These are phyloP conservation scores for Xyrichtys novacula DNA, from an alignment of 2,797 vertebrate species.

Conservation along the genomic window DNA sequence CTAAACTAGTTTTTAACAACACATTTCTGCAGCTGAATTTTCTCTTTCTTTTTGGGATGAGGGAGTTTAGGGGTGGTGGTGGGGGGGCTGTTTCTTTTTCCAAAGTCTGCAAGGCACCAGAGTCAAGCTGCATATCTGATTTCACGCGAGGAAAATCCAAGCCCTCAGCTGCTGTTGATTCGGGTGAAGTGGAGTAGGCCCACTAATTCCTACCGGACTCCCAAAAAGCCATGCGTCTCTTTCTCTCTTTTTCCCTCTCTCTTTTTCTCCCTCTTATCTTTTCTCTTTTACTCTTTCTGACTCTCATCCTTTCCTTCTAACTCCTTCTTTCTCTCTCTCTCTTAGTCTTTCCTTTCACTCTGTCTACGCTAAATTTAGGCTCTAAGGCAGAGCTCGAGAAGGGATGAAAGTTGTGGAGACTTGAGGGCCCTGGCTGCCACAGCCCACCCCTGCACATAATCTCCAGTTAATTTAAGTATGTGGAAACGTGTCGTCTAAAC, in stretches of 20 bases:
- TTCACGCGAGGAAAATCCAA: slow-evolving; percentile 82
- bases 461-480: slow-evolving; percentile 75
- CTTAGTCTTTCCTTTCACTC: slow-evolving; percentile 48
- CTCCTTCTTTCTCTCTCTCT: slow-evolving; percentile 33
- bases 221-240: slow-evolving; percentile 66
- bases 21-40: slow-evolving; percentile 77
- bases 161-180: slow-evolving; percentile 84
- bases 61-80: slow-evolving; percentile 62
- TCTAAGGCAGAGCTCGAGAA: slow-evolving; percentile 56
- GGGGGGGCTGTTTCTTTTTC: slow-evolving; percentile 82
- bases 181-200: slow-evolving; percentile 80
- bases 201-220: slow-evolving; percentile 81
- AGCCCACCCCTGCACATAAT: slow-evolving; percentile 69
- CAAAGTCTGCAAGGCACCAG: slow-evolving; percentile 76
- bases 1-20: slow-evolving; percentile 61
- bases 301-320: too few species aligned
- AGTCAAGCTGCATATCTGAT: slow-evolving; percentile 81
- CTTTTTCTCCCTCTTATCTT: slow-evolving; percentile 27
- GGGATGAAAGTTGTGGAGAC: slow-evolving; percentile 50
- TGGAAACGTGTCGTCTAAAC: slow-evolving; percentile 80
- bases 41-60: slow-evolving; percentile 72
- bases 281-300: slow-evolving; percentile 45
- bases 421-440: slow-evolving; percentile 63
- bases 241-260: slow-evolving; percentile 33
- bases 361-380: slow-evolving; percentile 78